A percentile compares a stretch with the other conserved stretches of the same genome.
These are phyloP conservation scores for Eudemis profundana DNA, from an alignment of 2,888 invertebrate genomes.

Conservation along the genomic window DNA sequence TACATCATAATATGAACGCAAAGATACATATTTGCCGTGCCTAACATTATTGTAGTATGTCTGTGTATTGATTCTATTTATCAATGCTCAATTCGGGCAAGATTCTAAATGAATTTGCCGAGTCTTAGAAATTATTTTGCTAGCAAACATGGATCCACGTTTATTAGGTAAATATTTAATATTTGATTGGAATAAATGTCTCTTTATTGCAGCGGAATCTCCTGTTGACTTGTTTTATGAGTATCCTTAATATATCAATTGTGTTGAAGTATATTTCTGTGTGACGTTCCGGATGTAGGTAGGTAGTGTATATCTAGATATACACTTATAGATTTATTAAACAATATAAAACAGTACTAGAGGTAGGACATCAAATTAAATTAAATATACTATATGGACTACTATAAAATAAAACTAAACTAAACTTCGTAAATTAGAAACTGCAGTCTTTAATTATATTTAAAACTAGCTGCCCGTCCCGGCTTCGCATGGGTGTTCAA, in stretches of 20 bases:
- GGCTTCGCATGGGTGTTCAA: too few relatives aligned
- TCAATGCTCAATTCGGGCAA: conserved; percentile 65
- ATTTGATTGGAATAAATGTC: conserved; percentile 67
- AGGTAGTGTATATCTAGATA: too few relatives aligned
- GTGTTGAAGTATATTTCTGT: neutral
- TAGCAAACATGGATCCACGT: conserved; percentile 67
- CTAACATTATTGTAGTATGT: conserved; percentile 43
- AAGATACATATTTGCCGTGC: conserved; percentile 41
- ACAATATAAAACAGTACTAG: too few relatives aligned
- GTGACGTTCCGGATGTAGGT: neutral
- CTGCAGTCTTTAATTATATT: too few relatives aligned
- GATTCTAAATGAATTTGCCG: conserved; percentile 77
- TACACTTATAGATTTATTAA: too few relatives aligned
- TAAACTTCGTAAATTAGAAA: too few relatives aligned
- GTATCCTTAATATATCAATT: conserved; percentile 16
- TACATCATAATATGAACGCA: conserved; percentile 30
- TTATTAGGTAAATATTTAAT: conserved; percentile 75
- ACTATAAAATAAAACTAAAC: too few relatives aligned
- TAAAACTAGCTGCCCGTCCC: too few relatives aligned
- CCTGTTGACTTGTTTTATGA: conserved; percentile 51
- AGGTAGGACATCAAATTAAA: too few relatives aligned
- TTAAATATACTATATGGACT: too few relatives aligned
- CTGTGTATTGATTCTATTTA: conserved; percentile 65
- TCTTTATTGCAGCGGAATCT: conserved; percentile 56
- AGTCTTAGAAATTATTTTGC: conserved; percentile 78